These are phyloP conservation scores for Drosophila takahashii DNA, from an alignment of 1,140 invertebrate genomes.

Conservation along the genomic window DNA sequence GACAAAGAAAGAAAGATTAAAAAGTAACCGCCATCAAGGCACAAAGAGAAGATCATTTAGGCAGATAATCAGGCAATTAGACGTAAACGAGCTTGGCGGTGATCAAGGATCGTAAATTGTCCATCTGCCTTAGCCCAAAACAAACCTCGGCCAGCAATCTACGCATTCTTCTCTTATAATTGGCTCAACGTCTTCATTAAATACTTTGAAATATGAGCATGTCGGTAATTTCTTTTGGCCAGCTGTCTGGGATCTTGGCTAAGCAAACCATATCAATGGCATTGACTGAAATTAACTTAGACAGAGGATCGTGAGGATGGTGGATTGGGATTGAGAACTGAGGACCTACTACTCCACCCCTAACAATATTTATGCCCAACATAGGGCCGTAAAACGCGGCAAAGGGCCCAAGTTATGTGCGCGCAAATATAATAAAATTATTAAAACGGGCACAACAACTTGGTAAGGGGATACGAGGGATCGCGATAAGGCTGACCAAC, in stretches of 20 bases:
- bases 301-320: slow-evolving; percentile 18
- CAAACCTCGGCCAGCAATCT: slow-evolving; percentile 5
- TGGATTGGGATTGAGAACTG: slow-evolving; percentile 4
- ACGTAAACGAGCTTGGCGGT: background rate
- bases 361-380: slow-evolving; percentile 59
- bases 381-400: slow-evolving; percentile 53
- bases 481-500: slow-evolving; percentile 46
- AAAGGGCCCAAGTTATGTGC: slow-evolving; percentile 65
- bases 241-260: slow-evolving; percentile 10
- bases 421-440: slow-evolving; percentile 80
- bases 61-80: slow-evolving; percentile 8
- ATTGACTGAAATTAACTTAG: slow-evolving; percentile 53
- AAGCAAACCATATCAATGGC: slow-evolving; percentile 59
- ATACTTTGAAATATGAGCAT: slow-evolving; percentile 48
- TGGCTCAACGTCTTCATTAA: slow-evolving; percentile 51
- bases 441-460: slow-evolving; percentile 55
- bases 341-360: slow-evolving; percentile 18
- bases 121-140: slow-evolving; percentile 9
- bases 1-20: too few relatives aligned
- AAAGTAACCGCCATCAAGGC: background rate
- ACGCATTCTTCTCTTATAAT: slow-evolving; percentile 20
- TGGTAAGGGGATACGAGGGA: slow-evolving; percentile 60
- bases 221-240: slow-evolving; percentile 33
- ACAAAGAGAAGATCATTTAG: slow-evolving; percentile 14
- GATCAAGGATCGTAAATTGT: slow-evolving; percentile 10